A percentile compares a stretch with the other conserved stretches of the same genome.
Conservation (phyloP, 2,797 vertebrate genomes). For the Chelmon rostratus region DNA sequence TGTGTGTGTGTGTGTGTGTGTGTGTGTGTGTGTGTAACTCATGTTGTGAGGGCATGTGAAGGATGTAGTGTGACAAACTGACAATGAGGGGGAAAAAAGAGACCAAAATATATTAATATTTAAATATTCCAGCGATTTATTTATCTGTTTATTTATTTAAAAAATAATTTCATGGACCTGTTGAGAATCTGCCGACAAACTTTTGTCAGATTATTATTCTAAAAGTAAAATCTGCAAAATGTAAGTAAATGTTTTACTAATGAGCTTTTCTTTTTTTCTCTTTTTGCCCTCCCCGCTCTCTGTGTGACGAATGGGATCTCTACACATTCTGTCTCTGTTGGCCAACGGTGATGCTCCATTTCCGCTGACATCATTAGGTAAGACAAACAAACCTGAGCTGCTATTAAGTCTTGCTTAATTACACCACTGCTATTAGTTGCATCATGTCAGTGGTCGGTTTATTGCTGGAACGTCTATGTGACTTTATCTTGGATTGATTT, state of each 20-base stretch:
- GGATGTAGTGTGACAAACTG: too few species aligned
- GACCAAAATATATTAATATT: too few species aligned
- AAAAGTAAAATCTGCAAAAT: not conserved
- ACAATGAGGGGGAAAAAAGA: too few species aligned
- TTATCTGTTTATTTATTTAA: too few species aligned
- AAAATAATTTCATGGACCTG: too few species aligned
- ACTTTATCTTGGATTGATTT: not conserved
- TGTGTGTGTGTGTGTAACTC: too few species aligned
- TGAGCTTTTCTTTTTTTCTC: not conserved
- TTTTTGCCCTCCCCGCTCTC: not conserved
- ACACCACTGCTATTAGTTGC: not conserved
- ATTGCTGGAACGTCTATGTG: not conserved
- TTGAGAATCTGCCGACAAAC: too few species aligned
- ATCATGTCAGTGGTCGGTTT: not conserved
- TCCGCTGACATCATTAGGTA: constrained; percentile 66
- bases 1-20: too few species aligned
- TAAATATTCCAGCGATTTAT: too few species aligned
- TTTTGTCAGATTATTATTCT: too few species aligned
- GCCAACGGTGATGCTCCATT: not conserved
- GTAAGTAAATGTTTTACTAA: constrained; percentile 21
- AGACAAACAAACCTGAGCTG: constrained; percentile 20
- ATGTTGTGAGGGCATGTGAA: too few species aligned
- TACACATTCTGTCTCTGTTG: not conserved
- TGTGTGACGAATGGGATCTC: constrained; percentile 25
- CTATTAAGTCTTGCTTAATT: not conserved